A percentile compares a stretch with the other conserved stretches of the same genome.
phyloP scores from a whole-genome alignment of 1,140 invertebrate genomes.

The Aphaenogaster ashmeadi region DNA sequence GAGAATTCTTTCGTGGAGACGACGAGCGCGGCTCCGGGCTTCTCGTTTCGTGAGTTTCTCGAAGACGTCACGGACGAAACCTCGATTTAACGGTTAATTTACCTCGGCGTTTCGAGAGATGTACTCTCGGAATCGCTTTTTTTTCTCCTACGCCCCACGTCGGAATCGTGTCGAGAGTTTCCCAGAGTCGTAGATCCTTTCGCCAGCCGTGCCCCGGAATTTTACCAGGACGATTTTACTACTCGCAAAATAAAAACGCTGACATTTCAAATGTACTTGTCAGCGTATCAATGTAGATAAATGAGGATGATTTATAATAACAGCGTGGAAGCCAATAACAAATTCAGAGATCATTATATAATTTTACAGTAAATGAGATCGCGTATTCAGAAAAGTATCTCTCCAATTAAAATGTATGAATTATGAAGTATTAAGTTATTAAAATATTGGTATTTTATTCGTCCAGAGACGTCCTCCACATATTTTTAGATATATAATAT shows the following conservation, averaged over 20 bases:
- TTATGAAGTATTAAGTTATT: slow-evolving; percentile 3
- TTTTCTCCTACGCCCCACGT: slow-evolving; percentile 24
- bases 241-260: slow-evolving; percentile 20
- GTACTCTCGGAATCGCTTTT: slow-evolving; percentile 49
- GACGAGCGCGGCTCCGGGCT: slow-evolving; percentile 32
- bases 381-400: neutral
- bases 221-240: slow-evolving; percentile 33
- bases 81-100: slow-evolving; percentile 63
- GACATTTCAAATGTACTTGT: slow-evolving; percentile 36
- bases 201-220: slow-evolving; percentile 18
- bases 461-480: neutral
- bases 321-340: neutral
- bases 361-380: neutral
- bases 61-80: slow-evolving; percentile 64
- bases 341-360: neutral
- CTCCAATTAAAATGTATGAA: neutral
- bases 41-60: slow-evolving; percentile 63
- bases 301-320: slow-evolving; percentile 12
- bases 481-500: slow-evolving; percentile 5
- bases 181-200: slow-evolving; percentile 40
- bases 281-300: slow-evolving; percentile 31
- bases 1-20: slow-evolving; percentile 47
- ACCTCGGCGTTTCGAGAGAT: slow-evolving; percentile 54
- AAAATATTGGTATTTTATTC: neutral
- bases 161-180: slow-evolving; percentile 53